Percentiles rank a stretch among this genome's conserved stretches.
Conservation (phyloP, 1,140 invertebrate species). For the Yoshiicerus persimilis region DNA sequence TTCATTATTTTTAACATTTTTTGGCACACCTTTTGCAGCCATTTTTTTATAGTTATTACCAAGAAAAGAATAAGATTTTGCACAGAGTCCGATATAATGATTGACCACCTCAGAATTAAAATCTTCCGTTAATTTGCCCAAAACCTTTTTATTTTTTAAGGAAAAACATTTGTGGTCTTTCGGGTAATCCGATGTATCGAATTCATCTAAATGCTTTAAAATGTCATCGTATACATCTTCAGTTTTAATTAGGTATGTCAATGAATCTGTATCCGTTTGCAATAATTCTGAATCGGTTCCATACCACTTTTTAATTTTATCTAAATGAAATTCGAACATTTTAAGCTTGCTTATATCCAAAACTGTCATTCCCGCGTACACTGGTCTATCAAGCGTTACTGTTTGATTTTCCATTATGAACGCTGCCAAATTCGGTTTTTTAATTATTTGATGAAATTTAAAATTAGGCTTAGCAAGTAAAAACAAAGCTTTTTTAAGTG, state of each 20-base stretch:
- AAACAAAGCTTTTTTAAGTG: background rate
- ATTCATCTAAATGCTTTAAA: background rate
- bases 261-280: background rate
- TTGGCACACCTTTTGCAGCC: background rate
- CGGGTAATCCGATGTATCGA: background rate
- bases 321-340: background rate
- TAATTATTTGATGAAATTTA: background rate
- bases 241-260: background rate
- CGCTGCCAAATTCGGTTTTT: background rate
- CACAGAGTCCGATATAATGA: background rate
- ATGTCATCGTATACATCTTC: background rate
- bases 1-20: background rate
- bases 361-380: background rate
- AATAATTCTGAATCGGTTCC: background rate
- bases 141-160: background rate
- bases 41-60: background rate
- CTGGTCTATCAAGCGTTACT: background rate
- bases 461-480: background rate
- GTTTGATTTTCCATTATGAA: background rate
- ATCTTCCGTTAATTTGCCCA: background rate
- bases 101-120: background rate
- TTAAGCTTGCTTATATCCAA: background rate
- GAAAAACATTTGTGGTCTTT: background rate
- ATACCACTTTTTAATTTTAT: background rate
- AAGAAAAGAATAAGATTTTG: background rate